These are phyloP conservation scores for Chloroclysta siterata DNA, from an alignment of 2,888 invertebrate genomes.

Conservation along the genomic window DNA sequence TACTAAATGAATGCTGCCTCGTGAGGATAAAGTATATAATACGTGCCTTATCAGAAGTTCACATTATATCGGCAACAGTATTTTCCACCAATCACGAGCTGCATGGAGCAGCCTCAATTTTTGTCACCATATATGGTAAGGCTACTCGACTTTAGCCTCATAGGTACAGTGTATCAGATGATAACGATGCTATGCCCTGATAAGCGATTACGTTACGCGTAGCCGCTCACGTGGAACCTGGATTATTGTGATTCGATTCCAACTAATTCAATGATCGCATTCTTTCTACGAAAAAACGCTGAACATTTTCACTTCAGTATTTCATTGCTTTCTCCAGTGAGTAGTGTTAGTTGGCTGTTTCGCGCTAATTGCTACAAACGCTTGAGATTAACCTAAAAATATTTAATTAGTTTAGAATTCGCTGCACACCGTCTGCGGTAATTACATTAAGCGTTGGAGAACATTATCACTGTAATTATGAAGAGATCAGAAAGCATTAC, in stretches of 20 bases:
- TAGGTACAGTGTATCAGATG: constrained; percentile 53
- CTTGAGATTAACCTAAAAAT: constrained; percentile 66
- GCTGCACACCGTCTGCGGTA: constrained; percentile 47
- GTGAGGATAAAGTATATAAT: constrained; percentile 84
- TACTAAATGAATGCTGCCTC: constrained; percentile 73
- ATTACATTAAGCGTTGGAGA: constrained; percentile 51
- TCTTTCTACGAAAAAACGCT: constrained; percentile 42
- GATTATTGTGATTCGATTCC: constrained; percentile 28
- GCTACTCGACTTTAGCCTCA: constrained; percentile 64
- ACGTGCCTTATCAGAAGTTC: constrained; percentile 79
- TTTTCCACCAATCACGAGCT: constrained; percentile 88
- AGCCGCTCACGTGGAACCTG: constrained; percentile 48
- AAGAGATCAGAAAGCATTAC: constrained; percentile 63
- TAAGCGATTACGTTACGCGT: constrained; percentile 54
- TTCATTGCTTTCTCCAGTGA: constrained; percentile 65
- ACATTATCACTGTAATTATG: constrained; percentile 55
- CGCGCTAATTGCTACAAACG: constrained; percentile 61
- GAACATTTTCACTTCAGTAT: constrained; percentile 55
- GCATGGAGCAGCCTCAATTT: constrained; percentile 78
- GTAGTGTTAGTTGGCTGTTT: constrained; percentile 63
- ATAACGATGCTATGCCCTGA: constrained; percentile 67
- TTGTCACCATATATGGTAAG: constrained; percentile 93
- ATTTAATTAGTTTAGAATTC: constrained; percentile 61
- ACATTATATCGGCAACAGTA: constrained; percentile 79
- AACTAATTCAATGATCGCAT: constrained; percentile 39